These are phyloP conservation scores for Cryptotis parvus DNA, from an alignment of 2,113 vertebrate species.

Conservation along the genomic window DNA sequence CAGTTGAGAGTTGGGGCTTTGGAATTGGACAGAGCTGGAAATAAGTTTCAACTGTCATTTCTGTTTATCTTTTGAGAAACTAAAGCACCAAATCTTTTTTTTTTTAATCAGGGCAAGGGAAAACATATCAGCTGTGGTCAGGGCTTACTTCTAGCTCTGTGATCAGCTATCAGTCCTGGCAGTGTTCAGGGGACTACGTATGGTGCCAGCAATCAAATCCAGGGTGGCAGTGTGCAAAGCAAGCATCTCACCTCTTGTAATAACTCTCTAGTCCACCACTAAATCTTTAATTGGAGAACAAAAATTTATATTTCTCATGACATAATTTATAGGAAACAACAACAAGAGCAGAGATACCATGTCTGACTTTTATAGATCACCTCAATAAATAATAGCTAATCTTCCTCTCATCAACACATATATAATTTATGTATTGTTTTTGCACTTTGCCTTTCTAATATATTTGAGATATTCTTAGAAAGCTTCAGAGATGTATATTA, in stretches of 20 bases:
- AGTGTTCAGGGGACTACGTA: no score
- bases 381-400: not conserved
- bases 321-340: not conserved
- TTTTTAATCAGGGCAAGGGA: no score
- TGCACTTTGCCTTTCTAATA: not conserved
- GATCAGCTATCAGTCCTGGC: no score
- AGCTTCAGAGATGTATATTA: conserved; percentile 3
- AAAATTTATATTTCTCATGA: not conserved
- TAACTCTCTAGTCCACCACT: no score
- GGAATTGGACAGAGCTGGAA: not conserved
- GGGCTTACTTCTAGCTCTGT: no score
- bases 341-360: rapidly evolving
- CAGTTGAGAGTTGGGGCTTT: not conserved
- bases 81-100: not conserved
- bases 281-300: not conserved
- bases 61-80: not conserved
- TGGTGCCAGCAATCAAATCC: no score
- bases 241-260: no score
- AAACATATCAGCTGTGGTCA: no score
- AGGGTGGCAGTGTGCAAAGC: no score
- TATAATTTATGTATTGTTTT: not conserved
- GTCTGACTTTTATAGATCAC: not conserved
- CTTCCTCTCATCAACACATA: not conserved
- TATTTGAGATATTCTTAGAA: not conserved
- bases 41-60: not conserved